Evolutionary conservation across 2,113 vertebrate genomes (phyloP).

Genomic region (Eurypyga helias): DNA sequence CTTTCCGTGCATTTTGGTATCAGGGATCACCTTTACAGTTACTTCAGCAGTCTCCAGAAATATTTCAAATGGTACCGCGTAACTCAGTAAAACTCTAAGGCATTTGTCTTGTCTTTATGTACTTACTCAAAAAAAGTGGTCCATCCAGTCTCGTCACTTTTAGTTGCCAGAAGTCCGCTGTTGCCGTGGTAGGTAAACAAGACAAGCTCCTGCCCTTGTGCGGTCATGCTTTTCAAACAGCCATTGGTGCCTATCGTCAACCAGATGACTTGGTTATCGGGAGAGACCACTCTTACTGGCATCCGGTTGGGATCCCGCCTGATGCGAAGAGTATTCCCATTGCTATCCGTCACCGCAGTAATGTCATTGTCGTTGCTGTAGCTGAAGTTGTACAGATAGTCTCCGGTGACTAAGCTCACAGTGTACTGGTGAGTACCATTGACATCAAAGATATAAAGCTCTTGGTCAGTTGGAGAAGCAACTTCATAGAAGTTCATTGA

Average conservation of each 20-base stretch:
- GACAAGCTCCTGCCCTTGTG: slow-evolving; percentile 92
- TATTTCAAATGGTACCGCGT: neutral
- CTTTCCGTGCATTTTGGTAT: neutral
- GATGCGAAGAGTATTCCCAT: slow-evolving; percentile 92
- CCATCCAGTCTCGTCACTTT: slow-evolving; percentile 96
- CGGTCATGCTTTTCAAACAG: slow-evolving; percentile 91
- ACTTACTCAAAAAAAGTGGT: slow-evolving; percentile 99
- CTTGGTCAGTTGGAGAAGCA: slow-evolving; percentile 92
- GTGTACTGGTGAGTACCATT: slow-evolving; percentile 97
- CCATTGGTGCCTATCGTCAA: slow-evolving; percentile 93
- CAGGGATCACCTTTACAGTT: neutral
- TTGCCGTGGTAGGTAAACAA: slow-evolving; percentile 96
- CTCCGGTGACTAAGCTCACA: slow-evolving; percentile 91
- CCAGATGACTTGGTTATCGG: slow-evolving; percentile 98
- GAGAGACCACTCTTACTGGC: slow-evolving; percentile 94
- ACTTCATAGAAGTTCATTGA: slow-evolving; percentile 89
- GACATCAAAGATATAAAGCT: slow-evolving; percentile 95
- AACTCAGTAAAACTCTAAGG: neutral
- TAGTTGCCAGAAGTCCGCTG: slow-evolving; percentile 94
- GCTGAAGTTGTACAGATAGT: slow-evolving; percentile 94
- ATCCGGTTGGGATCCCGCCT: slow-evolving; percentile 91
- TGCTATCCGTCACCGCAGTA: slow-evolving; percentile 91
- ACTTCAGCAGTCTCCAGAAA: neutral
- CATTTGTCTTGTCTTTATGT: neutral
- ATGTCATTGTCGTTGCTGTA: slow-evolving; percentile 95